Evolutionary conservation across 1,140 invertebrate species (phyloP).

Genomic region (Dermatophagoides farinae): DNA sequence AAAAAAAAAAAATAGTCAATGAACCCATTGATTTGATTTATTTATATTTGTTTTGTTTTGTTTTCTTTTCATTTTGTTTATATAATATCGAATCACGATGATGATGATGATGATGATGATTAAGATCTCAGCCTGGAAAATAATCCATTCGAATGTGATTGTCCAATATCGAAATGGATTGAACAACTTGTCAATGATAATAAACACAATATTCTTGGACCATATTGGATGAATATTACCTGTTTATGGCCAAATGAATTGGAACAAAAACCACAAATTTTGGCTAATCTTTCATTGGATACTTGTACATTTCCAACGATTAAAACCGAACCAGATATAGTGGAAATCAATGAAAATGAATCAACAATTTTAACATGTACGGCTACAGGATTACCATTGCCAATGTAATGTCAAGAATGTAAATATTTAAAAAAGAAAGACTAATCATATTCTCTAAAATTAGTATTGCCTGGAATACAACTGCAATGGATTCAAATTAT

Average conservation of each 20-base stretch:
- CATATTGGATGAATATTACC: constrained; percentile 14
- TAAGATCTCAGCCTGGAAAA: constrained; percentile 13
- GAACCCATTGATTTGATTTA: not conserved
- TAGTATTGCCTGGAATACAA: constrained; percentile 1
- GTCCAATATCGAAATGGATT: constrained; percentile 18
- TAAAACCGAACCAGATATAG: not conserved
- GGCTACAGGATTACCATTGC: constrained; percentile 15
- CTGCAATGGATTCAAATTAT: not conserved
- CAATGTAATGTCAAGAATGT: not conserved
- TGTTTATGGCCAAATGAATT: constrained; percentile 3
- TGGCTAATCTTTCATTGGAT: constrained; percentile 12
- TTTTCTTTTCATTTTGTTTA: not conserved
- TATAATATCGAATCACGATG: too few species aligned
- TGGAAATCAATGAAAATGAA: constrained; percentile 16
- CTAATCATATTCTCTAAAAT: not conserved
- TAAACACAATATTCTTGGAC: constrained; percentile 12
- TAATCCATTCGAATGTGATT: constrained; percentile 19
- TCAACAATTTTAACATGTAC: constrained; percentile 14
- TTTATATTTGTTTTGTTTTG: not conserved
- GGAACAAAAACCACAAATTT: not conserved
- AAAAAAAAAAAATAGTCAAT: not conserved
- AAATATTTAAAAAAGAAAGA: not conserved
- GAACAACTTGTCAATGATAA: constrained; percentile 5
- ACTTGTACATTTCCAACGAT: constrained; percentile 7
- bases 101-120: too few species aligned